phyloP scores from a whole-genome alignment of 2,797 vertebrate species.

The Poecilia wingei region DNA sequence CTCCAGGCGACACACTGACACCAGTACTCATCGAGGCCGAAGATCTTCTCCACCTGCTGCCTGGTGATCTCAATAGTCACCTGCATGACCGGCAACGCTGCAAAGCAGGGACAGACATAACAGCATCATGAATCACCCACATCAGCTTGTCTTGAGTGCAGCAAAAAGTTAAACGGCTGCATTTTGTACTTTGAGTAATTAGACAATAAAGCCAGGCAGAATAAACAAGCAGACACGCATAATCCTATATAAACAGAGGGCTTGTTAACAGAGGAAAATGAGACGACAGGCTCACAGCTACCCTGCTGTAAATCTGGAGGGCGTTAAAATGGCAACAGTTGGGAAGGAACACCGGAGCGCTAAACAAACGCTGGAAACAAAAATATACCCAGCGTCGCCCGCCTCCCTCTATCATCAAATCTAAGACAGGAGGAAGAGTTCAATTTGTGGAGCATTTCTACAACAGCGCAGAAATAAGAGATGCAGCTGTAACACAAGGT shows the following conservation, averaged over 20 bases:
- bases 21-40: conserved; percentile 97
- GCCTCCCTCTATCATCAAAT: conserved; percentile 51
- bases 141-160: conserved; percentile 11
- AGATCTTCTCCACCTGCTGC: conserved; percentile 99
- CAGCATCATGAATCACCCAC: conserved; percentile 9
- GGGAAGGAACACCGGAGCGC: conserved; percentile 41
- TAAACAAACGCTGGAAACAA: conserved; percentile 55
- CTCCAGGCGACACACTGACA: conserved; percentile 99
- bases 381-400: conserved; percentile 41
- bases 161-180: conserved; percentile 28
- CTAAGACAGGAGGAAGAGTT: conserved; percentile 28
- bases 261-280: conserved; percentile 75
- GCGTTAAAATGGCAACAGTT: conserved; percentile 63
- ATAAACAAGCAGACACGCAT: conserved; percentile 62
- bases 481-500: conserved; percentile 24
- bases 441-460: conserved; percentile 37
- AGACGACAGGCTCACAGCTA: conserved; percentile 66
- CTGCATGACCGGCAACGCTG: conserved; percentile 94
- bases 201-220: conserved; percentile 34
- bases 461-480: conserved; percentile 35
- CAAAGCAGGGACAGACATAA: conserved; percentile 42
- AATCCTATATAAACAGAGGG: conserved; percentile 75
- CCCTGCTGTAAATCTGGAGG: conserved; percentile 63
- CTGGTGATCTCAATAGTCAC: conserved; percentile 96
- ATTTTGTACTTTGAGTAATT: conserved; percentile 65